Conservation (phyloP, 2,888 invertebrate species). For the Cheilosia urbana region DNA sequence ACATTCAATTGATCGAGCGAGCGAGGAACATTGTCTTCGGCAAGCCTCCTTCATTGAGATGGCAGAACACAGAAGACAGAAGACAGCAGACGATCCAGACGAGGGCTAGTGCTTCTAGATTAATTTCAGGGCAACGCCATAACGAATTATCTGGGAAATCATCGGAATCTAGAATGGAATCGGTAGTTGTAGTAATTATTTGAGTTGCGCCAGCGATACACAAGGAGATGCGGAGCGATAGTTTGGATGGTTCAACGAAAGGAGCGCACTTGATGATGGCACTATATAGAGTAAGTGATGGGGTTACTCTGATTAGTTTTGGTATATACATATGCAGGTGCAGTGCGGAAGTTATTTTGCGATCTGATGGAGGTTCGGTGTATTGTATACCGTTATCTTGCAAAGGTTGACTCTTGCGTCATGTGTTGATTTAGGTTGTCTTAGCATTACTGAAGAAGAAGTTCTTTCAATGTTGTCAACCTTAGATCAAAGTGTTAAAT, state of each 20-base stretch:
- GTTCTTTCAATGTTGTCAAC: no score
- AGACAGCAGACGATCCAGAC: neutral
- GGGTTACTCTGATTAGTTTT: constrained; percentile 44
- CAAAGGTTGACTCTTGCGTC: no score
- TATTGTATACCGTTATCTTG: neutral
- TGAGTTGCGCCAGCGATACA: constrained; percentile 47
- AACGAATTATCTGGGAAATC: constrained; percentile 59
- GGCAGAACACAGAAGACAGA: neutral
- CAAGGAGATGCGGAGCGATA: constrained; percentile 15
- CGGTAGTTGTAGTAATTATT: constrained; percentile 73
- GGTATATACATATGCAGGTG: neutral
- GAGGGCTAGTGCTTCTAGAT: constrained; percentile 46
- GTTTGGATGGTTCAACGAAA: constrained; percentile 8
- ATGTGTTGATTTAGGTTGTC: no score
- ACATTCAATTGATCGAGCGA: constrained; percentile 68
- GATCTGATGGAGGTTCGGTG: neutral
- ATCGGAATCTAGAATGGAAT: constrained; percentile 71
- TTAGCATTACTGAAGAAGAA: no score
- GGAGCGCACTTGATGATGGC: constrained; percentile 40
- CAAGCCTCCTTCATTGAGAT: constrained; percentile 56
- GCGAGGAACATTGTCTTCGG: constrained; percentile 72
- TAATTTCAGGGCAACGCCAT: constrained; percentile 70
- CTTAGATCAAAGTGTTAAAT: no score
- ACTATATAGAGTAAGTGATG: constrained; percentile 1
- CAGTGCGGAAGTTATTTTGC: constrained; percentile 56